phyloP scores from a whole-genome alignment of 2,888 invertebrate species.

The Limnephilus auricula region DNA sequence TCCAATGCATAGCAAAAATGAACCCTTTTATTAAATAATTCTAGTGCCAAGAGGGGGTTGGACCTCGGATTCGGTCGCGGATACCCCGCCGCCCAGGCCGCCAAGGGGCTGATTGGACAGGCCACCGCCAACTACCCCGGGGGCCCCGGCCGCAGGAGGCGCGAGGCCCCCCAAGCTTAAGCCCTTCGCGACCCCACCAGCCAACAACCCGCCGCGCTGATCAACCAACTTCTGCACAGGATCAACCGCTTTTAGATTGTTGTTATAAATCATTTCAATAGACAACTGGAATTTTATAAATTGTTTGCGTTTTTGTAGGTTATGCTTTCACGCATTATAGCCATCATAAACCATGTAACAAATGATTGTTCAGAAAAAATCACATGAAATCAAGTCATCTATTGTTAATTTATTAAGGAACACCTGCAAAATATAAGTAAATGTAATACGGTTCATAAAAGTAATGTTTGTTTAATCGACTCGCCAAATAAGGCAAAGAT shows the following conservation, averaged over 20 bases:
- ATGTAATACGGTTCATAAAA: no score
- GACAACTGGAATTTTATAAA: neutral
- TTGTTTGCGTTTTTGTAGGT: neutral
- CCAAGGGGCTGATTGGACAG: conserved; percentile 93
- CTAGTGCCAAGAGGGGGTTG: conserved; percentile 90
- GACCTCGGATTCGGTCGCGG: conserved; percentile 93
- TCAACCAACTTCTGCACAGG: neutral
- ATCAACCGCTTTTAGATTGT: neutral
- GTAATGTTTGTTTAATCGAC: neutral
- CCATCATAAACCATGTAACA: neutral
- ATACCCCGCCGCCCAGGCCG: conserved; percentile 92
- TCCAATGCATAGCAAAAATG: neutral
- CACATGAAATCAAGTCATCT: no score
- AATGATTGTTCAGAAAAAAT: neutral
- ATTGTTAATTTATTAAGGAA: no score
- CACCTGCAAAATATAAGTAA: no score
- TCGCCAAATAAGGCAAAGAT: neutral
- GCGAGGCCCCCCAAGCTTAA: conserved; percentile 74
- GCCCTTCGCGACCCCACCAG: neutral
- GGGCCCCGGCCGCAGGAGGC: conserved; percentile 92
- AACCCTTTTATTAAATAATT: neutral
- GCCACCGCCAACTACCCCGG: conserved; percentile 93
- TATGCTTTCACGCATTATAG: neutral
- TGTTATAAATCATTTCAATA: neutral
- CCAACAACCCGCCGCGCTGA: neutral